Percentiles rank a stretch among this genome's conserved stretches.
These are phyloP conservation scores for Agriopis aurantiaria DNA, from an alignment of 2,888 invertebrate genomes.

Conservation along the genomic window DNA sequence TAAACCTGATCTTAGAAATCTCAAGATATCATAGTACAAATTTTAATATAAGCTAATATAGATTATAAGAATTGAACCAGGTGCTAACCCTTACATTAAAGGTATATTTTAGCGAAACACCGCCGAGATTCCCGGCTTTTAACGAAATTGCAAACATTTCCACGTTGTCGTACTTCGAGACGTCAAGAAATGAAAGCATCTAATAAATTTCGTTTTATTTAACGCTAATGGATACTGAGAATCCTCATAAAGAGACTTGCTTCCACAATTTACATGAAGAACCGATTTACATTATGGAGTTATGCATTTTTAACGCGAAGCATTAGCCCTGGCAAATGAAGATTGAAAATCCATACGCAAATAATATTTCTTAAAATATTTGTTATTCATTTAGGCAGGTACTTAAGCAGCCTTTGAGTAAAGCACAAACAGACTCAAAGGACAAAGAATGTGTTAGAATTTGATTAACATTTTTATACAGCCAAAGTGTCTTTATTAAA, in stretches of 20 bases:
- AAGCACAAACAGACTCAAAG: background rate
- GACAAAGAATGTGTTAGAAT: constrained; percentile 12
- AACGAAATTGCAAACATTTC: constrained; percentile 50
- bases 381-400: background rate
- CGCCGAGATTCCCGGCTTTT: constrained; percentile 42
- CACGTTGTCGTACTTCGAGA: constrained; percentile 44
- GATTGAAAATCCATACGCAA: background rate
- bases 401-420: background rate
- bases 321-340: constrained; percentile 7
- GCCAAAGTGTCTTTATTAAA: background rate
- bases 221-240: constrained; percentile 46
- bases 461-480: constrained; percentile 10
- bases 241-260: constrained; percentile 40
- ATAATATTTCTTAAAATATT: background rate
- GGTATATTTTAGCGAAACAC: constrained; percentile 36
- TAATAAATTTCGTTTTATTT: constrained; percentile 55
- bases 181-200: constrained; percentile 50
- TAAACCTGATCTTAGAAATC: too few relatives aligned
- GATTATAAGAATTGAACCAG: constrained; percentile 7
- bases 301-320: constrained; percentile 30
- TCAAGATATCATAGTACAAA: too few relatives aligned
- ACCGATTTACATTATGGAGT: constrained; percentile 35
- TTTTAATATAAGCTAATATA: background rate
- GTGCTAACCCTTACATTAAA: constrained; percentile 21
- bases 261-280: constrained; percentile 42